Percentiles rank a stretch among this genome's conserved stretches.
phyloP scores from a whole-genome alignment of 1,140 invertebrate genomes.

The Bradysia coprophila region DNA sequence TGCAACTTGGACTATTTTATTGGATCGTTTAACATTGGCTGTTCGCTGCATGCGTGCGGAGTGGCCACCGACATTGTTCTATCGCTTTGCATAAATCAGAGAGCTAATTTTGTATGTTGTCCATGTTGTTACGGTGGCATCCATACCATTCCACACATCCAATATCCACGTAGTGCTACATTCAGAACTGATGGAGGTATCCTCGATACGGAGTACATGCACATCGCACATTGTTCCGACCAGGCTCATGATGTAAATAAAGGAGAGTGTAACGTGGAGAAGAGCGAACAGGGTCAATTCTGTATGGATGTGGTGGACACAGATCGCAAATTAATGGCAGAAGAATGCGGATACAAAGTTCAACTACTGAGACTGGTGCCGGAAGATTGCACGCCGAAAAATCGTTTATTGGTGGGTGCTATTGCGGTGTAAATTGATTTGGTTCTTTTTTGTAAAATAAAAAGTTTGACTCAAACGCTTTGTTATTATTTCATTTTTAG shows the following conservation, averaged over 20 bases:
- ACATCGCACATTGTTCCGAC: constrained; percentile 74
- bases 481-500: too few species aligned
- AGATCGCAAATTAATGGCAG: constrained; percentile 55
- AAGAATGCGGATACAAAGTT: constrained; percentile 56
- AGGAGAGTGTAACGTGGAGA: constrained; percentile 24
- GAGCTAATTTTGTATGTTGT: constrained; percentile 73
- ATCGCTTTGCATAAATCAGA: constrained; percentile 53
- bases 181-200: constrained; percentile 26
- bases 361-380: constrained; percentile 57
- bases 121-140: constrained; percentile 90
- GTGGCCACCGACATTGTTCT: constrained; percentile 86
- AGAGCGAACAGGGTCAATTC: constrained; percentile 48
- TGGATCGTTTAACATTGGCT: constrained; percentile 62
- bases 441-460: too few species aligned
- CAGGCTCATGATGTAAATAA: constrained; percentile 62
- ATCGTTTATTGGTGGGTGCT: constrained; percentile 85
- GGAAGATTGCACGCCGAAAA: constrained; percentile 74
- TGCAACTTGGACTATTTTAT: constrained; percentile 73
- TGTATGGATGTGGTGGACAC: constrained; percentile 83
- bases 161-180: constrained; percentile 47
- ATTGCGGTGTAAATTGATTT: too few species aligned
- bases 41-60: constrained; percentile 84
- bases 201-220: constrained; percentile 47
- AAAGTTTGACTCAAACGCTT: too few species aligned
- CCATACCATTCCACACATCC: constrained; percentile 42